Base-by-base conservation (phyloP, 1,140 invertebrate genomes). In the Harlomillsia oculata region DNA sequence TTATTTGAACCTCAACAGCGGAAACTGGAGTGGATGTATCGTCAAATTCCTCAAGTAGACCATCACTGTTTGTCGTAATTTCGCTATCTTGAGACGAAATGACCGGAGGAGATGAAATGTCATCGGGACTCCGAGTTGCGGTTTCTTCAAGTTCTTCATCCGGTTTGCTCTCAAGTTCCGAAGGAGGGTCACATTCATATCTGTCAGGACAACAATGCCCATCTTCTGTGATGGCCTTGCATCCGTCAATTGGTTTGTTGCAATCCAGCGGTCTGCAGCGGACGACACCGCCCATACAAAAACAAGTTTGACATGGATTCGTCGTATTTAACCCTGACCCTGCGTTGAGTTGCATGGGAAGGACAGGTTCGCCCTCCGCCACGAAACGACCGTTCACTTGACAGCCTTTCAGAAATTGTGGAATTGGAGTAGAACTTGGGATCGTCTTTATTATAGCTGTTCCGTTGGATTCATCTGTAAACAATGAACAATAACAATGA, bases 161-260 rank as follows among this genome's bases (percentile, higher is more conserved):
- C n/a, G n/a, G n/a, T n/a, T n/a, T n/a, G n/a, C n/a, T n/a, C n/a
- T n/a, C n/a, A n/a, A n/a, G n/a, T n/a, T 34, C 32, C 32, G 32
- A 9, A n/a, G 32, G 32, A 34, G 32, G 32, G 8, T 32, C 40
- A 34, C 58, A 59, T 16, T 62, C 37, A 25, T 62, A 64, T 3
- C 62, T 40, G 36, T 82, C 81, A 20, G 87, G 85, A 69, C 87
- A 90, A 69, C 87, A 90, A 67, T 88, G 81, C 21, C 85, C 86
- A 50, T 77, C 73, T 34, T 79, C 78, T 25, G 86, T 77, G 26
- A 89, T 78, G 1, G 87, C 86, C 49, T 72, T 76, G 69, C 87
- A 91, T 34, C 83, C 84, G 59, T 81, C 76, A 49, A 88, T 72
- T 0, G 82, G 77, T 13, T 82, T 82, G 4, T 83, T 80, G 63